A percentile compares a stretch with the other conserved stretches of the same genome.
Evolutionary conservation across 2,888 invertebrate genomes (phyloP).

Genomic region (Artemia sp.): DNA sequence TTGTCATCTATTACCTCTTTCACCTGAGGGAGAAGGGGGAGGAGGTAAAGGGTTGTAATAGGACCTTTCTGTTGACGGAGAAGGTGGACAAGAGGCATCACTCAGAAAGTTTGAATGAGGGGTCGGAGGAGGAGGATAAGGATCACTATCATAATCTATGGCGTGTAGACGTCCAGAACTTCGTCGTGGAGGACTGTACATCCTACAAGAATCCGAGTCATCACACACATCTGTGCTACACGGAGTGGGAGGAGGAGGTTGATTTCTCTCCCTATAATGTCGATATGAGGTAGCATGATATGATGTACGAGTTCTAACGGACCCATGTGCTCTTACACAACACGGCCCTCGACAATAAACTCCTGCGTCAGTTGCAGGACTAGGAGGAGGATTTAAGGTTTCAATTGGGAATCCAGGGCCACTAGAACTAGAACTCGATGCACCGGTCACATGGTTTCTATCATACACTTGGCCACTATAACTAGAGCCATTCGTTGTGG

Average conservation of each 20-base stretch:
- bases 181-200: constrained; percentile 16
- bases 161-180: constrained; percentile 30
- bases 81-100: constrained; percentile 40
- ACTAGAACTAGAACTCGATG: constrained; percentile 50
- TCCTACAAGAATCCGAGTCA: constrained; percentile 50
- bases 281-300: constrained; percentile 40
- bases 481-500: constrained; percentile 29
- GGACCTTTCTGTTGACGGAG: constrained; percentile 46
- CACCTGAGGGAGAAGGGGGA: constrained; percentile 55
- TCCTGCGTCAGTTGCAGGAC: constrained; percentile 49
- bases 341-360: constrained; percentile 29
- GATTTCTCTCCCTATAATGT: constrained; percentile 47
- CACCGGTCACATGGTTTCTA: constrained; percentile 51
- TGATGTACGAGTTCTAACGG: neutral
- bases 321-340: constrained; percentile 14
- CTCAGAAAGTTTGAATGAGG: constrained; percentile 57
- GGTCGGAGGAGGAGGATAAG: constrained; percentile 57
- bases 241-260: constrained; percentile 82
- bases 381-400: constrained; percentile 75
- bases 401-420: constrained; percentile 56
- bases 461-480: constrained; percentile 45
- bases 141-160: constrained; percentile 46
- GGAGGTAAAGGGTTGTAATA: constrained; percentile 64
- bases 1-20: constrained; percentile 5
- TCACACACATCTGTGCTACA: constrained; percentile 87